Conservation (phyloP, 2,888 invertebrate genomes). For the Oxystoma pomonae region DNA sequence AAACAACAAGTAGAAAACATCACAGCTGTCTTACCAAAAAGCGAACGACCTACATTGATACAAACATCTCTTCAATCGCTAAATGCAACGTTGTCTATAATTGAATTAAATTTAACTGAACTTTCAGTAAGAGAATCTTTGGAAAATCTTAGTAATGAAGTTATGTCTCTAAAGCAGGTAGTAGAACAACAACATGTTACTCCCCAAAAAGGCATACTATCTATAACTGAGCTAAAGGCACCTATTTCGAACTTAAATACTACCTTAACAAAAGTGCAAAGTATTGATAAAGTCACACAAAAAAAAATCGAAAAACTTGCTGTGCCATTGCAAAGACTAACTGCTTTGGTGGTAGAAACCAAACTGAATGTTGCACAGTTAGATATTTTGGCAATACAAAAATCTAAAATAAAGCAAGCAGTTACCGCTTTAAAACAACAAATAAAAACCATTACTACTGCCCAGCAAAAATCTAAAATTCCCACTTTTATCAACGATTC, state of each 20-base stretch:
- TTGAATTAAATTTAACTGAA: conserved; percentile 12
- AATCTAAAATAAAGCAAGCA: conserved; percentile 11
- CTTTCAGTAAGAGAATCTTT: background rate
- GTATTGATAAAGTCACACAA: conserved; percentile 10
- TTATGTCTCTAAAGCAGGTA: background rate
- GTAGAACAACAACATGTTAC: background rate
- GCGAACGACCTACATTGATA: conserved; percentile 15
- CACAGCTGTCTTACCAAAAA: conserved; percentile 10
- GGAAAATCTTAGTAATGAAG: background rate
- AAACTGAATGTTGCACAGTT: conserved; percentile 21
- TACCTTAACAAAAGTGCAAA: conserved; percentile 2
- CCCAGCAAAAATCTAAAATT: too few species aligned
- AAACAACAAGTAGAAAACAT: conserved; percentile 21
- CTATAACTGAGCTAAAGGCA: conserved; percentile 19
- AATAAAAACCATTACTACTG: background rate
- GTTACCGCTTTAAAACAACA: background rate
- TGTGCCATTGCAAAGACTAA: conserved; percentile 28
- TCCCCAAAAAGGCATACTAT: conserved; percentile 14
- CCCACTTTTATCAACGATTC: background rate
- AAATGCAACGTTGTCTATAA: conserved; percentile 14
- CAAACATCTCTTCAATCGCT: conserved; percentile 16
- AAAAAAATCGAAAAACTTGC: conserved; percentile 17
- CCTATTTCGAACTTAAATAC: conserved; percentile 8
- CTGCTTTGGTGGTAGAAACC: conserved; percentile 24
- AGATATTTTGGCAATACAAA: conserved; percentile 13